These are phyloP conservation scores for Gymnorhina tibicen DNA, from an alignment of 2,113 vertebrate genomes.

Conservation along the genomic window DNA sequence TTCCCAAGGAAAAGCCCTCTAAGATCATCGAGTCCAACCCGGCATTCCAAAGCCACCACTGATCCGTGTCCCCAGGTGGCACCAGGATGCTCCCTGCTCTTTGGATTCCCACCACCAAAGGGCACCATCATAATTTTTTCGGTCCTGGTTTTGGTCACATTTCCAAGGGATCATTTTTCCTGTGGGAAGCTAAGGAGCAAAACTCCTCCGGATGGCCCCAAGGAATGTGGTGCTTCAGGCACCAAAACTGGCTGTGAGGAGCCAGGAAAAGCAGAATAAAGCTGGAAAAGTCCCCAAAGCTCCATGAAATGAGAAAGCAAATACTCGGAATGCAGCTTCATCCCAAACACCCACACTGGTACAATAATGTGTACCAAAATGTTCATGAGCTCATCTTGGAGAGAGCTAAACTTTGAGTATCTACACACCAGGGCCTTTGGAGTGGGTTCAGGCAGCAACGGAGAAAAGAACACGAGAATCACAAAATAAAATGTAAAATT, in stretches of 20 bases:
- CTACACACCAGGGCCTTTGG: not conserved
- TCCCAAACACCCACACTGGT: not conserved
- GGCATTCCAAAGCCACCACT: not conserved
- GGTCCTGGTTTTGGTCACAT: not conserved
- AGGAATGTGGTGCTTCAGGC: not conserved
- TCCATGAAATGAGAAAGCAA: not conserved
- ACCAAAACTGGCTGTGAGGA: not conserved
- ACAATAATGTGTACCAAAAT: not conserved
- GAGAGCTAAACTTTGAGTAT: not conserved
- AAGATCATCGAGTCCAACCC: not conserved
- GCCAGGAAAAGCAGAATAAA: not conserved
- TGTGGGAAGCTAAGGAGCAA: not conserved
- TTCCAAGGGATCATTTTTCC: not conserved
- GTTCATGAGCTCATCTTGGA: not conserved
- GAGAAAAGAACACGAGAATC: not conserved
- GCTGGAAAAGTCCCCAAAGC: not conserved
- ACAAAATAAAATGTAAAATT: not conserved
- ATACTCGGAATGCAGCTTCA: not conserved
- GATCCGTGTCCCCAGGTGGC: rapidly evolving
- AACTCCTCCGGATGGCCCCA: not conserved
- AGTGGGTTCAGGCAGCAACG: not conserved
- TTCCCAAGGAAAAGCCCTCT: not conserved
- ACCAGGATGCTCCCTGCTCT: not conserved
- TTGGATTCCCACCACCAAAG: not conserved
- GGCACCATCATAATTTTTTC: too few relatives aligned